These are phyloP conservation scores for Agelas oroides DNA, from an alignment of 37 sponge, comb jelly and placozoan genomes.

Conservation along the genomic window DNA sequence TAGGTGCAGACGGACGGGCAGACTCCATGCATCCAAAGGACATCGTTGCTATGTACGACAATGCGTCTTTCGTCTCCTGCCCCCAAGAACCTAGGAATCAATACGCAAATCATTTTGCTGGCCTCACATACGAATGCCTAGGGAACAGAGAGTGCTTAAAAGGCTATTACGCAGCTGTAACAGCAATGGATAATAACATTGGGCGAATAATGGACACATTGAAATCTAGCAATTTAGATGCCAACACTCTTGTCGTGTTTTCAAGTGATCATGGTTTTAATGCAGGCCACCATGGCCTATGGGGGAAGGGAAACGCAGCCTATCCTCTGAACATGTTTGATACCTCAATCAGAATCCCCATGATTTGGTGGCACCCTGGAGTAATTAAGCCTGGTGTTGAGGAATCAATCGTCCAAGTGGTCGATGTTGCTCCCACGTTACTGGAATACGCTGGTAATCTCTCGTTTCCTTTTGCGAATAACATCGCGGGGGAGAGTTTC, in stretches of 20 bases:
- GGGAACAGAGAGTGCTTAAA: constrained; percentile 70
- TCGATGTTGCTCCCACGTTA: constrained; percentile 78
- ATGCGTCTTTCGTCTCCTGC: constrained; percentile 62
- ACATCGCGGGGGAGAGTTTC: constrained; percentile 63
- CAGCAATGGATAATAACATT: constrained; percentile 78
- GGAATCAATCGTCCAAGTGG: constrained; percentile 59
- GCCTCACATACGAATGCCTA: constrained; percentile 49
- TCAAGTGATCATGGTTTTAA: constrained; percentile 78
- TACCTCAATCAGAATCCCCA: constrained; percentile 71
- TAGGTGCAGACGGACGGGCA: constrained; percentile 63
- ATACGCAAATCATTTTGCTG: constrained; percentile 36
- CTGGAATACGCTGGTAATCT: constrained; percentile 69
- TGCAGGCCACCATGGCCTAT: constrained; percentile 80
- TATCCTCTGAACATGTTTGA: constrained; percentile 88
- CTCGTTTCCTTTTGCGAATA: constrained; percentile 26
- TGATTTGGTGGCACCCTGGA: constrained; percentile 71
- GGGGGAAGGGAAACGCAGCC: constrained; percentile 86
- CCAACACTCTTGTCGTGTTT: constrained; percentile 72
- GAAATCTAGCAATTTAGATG: constrained; percentile 18
- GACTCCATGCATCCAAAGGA: constrained; percentile 70
- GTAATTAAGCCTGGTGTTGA: constrained; percentile 58
- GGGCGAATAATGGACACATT: constrained; percentile 61
- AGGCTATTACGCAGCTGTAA: constrained; percentile 76
- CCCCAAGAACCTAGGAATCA: constrained; percentile 68
- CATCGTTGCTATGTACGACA: constrained; percentile 59